A percentile compares a stretch with the other conserved stretches of the same genome.
Conservation (phyloP, 2,797 vertebrate genomes). For the Pseudocheirus occidentalis region DNA sequence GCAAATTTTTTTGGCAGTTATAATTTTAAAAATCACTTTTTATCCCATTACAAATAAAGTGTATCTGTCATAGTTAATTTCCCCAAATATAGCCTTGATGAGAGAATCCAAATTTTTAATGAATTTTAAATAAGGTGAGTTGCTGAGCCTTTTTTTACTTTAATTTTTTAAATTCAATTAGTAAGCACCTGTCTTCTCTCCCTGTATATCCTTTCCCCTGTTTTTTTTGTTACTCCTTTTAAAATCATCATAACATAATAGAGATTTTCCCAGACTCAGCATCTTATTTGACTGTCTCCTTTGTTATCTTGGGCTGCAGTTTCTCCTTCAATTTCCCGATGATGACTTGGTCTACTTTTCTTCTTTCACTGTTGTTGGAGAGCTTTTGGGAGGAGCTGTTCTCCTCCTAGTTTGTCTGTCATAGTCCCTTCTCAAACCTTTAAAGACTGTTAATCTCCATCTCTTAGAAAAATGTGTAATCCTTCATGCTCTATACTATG, state of each 20-base stretch:
- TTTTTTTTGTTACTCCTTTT: neutral
- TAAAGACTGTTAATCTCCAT: neutral
- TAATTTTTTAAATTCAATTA: neutral
- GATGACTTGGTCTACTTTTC: neutral
- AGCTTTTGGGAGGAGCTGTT: neutral
- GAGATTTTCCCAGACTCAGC: neutral
- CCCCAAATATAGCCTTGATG: neutral
- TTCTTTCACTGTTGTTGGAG: neutral
- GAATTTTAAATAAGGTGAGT: neutral
- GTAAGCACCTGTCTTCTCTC: neutral
- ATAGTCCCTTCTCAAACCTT: neutral
- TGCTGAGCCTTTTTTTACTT: neutral
- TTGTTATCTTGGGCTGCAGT: neutral
- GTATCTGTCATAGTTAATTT: neutral
- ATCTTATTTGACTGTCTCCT: neutral
- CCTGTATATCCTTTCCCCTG: neutral
- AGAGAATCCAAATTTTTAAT: neutral
- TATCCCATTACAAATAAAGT: neutral
- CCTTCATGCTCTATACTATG: neutral
- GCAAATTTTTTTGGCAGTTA: neutral
- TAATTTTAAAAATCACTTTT: neutral
- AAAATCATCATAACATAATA: neutral
- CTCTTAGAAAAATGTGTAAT: neutral
- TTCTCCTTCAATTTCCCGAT: neutral
- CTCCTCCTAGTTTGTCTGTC: neutral